Evolutionary conservation across 2,888 invertebrate genomes (phyloP).

Genomic region (Erannis defoliaria): DNA sequence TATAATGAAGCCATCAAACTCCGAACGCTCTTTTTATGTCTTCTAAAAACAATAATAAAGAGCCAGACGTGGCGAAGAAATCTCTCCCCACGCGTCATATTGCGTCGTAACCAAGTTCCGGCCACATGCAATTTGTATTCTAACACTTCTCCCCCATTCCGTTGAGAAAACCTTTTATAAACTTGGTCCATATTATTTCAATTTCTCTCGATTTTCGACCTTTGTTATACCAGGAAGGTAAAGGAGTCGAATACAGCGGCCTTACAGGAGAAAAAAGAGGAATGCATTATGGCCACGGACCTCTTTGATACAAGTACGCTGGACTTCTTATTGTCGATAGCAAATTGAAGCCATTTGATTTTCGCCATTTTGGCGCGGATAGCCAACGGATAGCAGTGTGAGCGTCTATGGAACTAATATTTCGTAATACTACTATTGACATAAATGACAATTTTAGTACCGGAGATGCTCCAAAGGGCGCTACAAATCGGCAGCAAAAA

Average conservation of each 20-base stretch:
- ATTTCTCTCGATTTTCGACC: constrained; percentile 36
- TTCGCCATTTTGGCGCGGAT: too few relatives aligned
- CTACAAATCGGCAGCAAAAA: too few relatives aligned
- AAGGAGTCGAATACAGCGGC: too few relatives aligned
- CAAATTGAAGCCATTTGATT: too few relatives aligned
- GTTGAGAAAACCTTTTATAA: constrained; percentile 29
- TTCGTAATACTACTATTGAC: too few relatives aligned
- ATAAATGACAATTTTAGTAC: too few relatives aligned
- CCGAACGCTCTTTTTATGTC: constrained; percentile 2
- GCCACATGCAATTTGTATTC: constrained; percentile 20
- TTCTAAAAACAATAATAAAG: constrained; percentile 13
- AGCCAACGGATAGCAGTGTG: too few relatives aligned
- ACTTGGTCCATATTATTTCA: constrained; percentile 39
- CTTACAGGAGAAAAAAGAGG: not conserved
- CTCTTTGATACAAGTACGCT: too few relatives aligned
- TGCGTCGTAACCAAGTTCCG: constrained; percentile 17
- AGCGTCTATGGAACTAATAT: too few relatives aligned
- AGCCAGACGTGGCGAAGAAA: not conserved
- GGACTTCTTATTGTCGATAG: too few relatives aligned
- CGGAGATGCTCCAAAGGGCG: too few relatives aligned
- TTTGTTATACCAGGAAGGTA: not conserved
- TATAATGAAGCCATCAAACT: constrained; percentile 1
- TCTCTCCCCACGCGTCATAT: constrained; percentile 6
- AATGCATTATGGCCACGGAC: too few relatives aligned
- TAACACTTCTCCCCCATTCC: constrained; percentile 19